phyloP scores from a whole-genome alignment of 1,140 invertebrate genomes.

The Periplaneta americana region DNA sequence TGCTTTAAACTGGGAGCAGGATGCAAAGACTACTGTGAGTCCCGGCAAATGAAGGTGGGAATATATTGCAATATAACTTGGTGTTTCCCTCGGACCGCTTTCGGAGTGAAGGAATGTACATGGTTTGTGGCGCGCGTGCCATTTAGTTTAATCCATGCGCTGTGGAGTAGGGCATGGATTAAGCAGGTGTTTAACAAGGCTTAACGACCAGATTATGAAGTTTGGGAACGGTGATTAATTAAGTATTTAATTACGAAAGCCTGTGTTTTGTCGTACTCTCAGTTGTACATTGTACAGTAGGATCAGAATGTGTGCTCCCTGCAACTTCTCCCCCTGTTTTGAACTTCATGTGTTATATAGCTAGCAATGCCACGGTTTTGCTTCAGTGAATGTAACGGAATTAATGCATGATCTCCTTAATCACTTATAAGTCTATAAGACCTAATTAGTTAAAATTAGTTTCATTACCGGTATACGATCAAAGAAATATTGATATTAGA shows the following conservation, averaged over 20 bases:
- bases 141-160: not conserved
- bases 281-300: not conserved
- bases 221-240: not conserved
- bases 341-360: not conserved
- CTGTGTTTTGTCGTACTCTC: not conserved
- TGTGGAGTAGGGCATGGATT: not conserved
- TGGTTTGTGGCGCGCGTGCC: not conserved
- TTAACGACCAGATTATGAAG: not conserved
- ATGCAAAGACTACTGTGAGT: too few relatives aligned
- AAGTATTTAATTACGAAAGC: slow-evolving; percentile 1
- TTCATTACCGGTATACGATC: not conserved
- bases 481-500: not conserved
- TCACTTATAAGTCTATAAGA: not conserved
- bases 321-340: too few relatives aligned
- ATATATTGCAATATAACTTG: too few relatives aligned
- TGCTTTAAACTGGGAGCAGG: too few relatives aligned
- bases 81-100: not conserved
- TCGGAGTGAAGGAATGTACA: not conserved
- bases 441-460: not conserved
- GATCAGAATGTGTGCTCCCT: not conserved
- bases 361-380: not conserved
- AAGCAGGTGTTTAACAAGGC: slow-evolving; percentile 1
- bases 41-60: too few relatives aligned
- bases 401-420: not conserved
- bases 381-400: not conserved